Base-by-base conservation (phyloP, 23 tunicate genomes). In the Ascidia mentula region DNA sequence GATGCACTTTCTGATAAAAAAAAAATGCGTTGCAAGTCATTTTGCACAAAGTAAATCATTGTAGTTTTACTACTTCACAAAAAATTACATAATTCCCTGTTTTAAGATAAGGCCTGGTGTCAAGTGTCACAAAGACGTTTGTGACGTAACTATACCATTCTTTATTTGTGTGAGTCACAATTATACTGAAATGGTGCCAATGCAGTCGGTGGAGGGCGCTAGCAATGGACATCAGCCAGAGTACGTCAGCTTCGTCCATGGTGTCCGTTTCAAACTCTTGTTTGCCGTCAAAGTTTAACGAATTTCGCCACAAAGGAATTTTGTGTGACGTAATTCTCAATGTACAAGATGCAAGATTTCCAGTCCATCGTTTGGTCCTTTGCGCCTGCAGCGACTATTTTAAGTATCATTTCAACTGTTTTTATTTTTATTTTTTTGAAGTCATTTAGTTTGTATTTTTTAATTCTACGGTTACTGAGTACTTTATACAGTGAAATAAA, bases 381-480 rank as follows among this genome's bases (percentile, higher is more conserved):
- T 92, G 97, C 72, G 87, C 97, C 37, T 92, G 97, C 60, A 92
- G 97, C 82, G 91, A 92, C 61, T 92, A 92, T 79, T 92, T 92
- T 77, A 79, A 92, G 97, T 92, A 79, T 36, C 15, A 9, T 42
- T 42, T 42, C 15, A 9, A 9, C 53, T 9, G 12, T 15, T 15
- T 42, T 42, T 9, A 42, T 42, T 42, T 42, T 42, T 15, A 9
- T 12, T 42, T 42, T 42, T 42, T 42, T 42, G 53, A 42, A 42
- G 15, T 15, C 12, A 42, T 9, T 42, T 12, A 12, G 53, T 42
- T 42, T 42, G 53, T 42, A 42, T 12, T 42, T 42, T 42, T 42
- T 42, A 42, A 9, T 9, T 42, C 12, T 53, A 20, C 24, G 65
- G 65, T 28, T 53, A 5, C 65, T 5, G 1, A 53, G 65, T 53